Conservation (phyloP, 2,113 vertebrate species). For the Bujurquina vittata region DNA sequence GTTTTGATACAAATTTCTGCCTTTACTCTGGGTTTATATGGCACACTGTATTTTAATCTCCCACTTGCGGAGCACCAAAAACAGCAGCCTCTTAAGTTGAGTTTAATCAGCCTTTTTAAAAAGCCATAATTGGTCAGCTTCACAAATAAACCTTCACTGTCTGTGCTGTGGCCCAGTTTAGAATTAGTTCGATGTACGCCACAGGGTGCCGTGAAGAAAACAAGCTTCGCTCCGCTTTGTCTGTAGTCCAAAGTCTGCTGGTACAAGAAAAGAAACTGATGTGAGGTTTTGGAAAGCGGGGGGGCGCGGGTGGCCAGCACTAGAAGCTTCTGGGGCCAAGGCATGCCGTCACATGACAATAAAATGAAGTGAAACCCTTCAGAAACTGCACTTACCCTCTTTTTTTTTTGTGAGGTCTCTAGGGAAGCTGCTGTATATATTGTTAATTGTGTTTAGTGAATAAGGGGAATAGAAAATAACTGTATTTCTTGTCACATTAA, state of each 20-base stretch:
- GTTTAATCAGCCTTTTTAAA: neutral
- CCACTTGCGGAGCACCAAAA: neutral
- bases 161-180: neutral
- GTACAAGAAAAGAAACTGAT: conserved; percentile 1
- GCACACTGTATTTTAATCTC: neutral
- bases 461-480: neutral
- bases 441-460: neutral
- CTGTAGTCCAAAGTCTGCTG: neutral
- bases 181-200: neutral
- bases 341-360: conserved; percentile 27
- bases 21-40: neutral
- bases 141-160: neutral
- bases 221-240: neutral
- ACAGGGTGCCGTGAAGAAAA: neutral
- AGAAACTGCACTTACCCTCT: neutral
- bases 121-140: neutral
- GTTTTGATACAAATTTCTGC: neutral
- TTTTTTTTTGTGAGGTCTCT: neutral
- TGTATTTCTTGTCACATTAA: neutral
- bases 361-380: conserved; percentile 16
- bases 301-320: fast-evolving
- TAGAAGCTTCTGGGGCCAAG: neutral
- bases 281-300: neutral
- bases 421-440: neutral
- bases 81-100: neutral